Percentiles rank a stretch among this genome's conserved stretches.
Conservation (phyloP, 2,113 vertebrate genomes). For the Lasiurus cinereus region DNA sequence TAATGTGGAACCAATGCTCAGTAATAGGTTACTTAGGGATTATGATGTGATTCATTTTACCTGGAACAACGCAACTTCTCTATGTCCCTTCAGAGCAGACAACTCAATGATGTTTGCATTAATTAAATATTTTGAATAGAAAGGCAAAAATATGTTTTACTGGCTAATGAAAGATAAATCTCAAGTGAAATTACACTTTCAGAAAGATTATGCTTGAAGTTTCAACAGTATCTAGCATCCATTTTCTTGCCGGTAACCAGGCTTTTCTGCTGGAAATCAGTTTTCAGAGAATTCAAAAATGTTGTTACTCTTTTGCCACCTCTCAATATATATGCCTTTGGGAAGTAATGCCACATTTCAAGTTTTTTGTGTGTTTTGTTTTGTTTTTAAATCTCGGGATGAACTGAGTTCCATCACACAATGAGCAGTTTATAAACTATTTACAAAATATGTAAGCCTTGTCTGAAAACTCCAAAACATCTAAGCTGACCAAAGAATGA, state of each 20-base stretch:
- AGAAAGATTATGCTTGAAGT: not conserved
- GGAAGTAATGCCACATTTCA: constrained; percentile 31
- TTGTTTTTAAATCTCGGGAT: not conserved
- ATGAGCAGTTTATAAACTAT: constrained; percentile 47
- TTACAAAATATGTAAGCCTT: not conserved
- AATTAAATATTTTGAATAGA: constrained; percentile 8
- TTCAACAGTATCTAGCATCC: not conserved
- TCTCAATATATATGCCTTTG: constrained; percentile 19
- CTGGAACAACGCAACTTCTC: not conserved
- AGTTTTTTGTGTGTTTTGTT: not conserved
- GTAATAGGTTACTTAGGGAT: constrained; percentile 6
- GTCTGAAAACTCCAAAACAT: constrained; percentile 20
- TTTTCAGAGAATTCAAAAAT: constrained; percentile 43
- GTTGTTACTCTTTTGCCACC: not conserved
- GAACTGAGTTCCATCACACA: constrained; percentile 2
- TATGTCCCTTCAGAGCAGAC: not conserved
- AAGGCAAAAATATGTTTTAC: constrained; percentile 10
- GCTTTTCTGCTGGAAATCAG: not conserved
- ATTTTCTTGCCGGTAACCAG: constrained; percentile 24
- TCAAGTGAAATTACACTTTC: constrained; percentile 49
- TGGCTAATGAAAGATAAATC: constrained; percentile 37
- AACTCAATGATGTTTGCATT: constrained; percentile 9
- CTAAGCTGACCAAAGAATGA: constrained; percentile 1
- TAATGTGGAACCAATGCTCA: not conserved
- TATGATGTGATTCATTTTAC: not conserved